Base-by-base conservation (phyloP, 2,888 invertebrate species). In the Dichetophora obliterata region DNA sequence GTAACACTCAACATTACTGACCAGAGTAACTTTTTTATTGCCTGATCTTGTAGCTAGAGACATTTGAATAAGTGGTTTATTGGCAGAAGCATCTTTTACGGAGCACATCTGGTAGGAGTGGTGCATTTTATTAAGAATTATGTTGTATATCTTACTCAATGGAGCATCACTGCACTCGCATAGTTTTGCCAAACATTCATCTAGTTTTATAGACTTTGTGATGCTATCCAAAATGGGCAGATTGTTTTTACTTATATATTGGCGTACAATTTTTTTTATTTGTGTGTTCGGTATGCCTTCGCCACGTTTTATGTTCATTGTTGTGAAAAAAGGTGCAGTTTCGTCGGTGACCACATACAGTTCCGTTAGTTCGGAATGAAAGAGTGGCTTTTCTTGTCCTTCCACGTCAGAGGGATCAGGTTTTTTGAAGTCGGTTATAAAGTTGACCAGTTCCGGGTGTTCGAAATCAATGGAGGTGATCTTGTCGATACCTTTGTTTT, bases 11-110 rank as follows among this genome's bases (percentile, higher is more conserved):
- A 98, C 91, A 90, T 98, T 97, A 82, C 96, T 95, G 2, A 98
- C 93, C 71, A 98, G 89, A 0, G 98, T 98, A 73, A 96, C 97
- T 92, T 96, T 97, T 88, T 98, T 98, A 87, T 96, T 96, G 27
- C 95, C 95, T 27, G 94, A 93, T 77, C 97, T 90, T n/a, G 93
- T 93, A 24, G 92, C 93, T 6, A 96, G 92, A 19, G 92, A 92
- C 90, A 98, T 93, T 82, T 92, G 92, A 81, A 98, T 93, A 4
- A 95, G 93, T 50, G 94, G 93, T 70, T 96, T 90, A 87, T 94
- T 93, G 85, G 93, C 94, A 82, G 85, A 85, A 24, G 91, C 89
- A 54, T 85, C 88, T 74, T 86, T 88, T 52, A 84, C 84, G 68
- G 85, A 87, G 77, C 88, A 85, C 90, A 90, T 90, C 71, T 89